Percentiles rank a stretch among this genome's conserved stretches.
phyloP scores from a whole-genome alignment of 2,113 vertebrate species.

The Sinocyclocheilus anshuiensis region DNA sequence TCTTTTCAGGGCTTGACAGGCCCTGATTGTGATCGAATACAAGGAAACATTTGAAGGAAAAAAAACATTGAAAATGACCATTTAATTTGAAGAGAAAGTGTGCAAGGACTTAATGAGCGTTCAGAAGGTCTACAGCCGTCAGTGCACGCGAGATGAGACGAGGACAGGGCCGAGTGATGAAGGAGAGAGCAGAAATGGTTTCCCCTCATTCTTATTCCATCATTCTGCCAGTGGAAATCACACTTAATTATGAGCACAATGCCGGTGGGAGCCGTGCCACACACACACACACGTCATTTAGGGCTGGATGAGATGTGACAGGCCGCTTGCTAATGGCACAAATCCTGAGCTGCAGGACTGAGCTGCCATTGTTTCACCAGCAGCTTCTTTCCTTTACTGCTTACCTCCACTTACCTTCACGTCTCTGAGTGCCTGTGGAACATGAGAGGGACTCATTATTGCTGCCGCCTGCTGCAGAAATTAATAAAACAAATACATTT shows the following conservation, averaged over 20 bases:
- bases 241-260: conserved; percentile 64
- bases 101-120: not conserved
- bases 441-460: not conserved
- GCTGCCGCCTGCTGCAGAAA: not conserved
- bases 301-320: conserved; percentile 46
- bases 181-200: conserved; percentile 47
- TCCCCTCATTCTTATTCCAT: conserved; percentile 45
- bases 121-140: not conserved
- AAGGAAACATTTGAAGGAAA: not conserved
- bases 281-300: conserved; percentile 45
- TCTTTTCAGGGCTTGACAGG: not conserved
- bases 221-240: conserved; percentile 58
- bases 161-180: not conserved
- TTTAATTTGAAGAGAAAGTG: conserved; percentile 2
- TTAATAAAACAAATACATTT: not conserved
- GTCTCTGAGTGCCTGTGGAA: not conserved
- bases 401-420: not conserved
- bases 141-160: not conserved
- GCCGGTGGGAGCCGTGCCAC: conserved; percentile 39
- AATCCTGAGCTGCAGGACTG: not conserved
- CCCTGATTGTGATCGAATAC: not conserved
- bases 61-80: not conserved
- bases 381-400: not conserved
- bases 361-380: not conserved
- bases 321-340: not conserved